These are phyloP conservation scores for Simalia tracyae DNA, from an alignment of 2,797 vertebrate species.

Conservation along the genomic window DNA sequence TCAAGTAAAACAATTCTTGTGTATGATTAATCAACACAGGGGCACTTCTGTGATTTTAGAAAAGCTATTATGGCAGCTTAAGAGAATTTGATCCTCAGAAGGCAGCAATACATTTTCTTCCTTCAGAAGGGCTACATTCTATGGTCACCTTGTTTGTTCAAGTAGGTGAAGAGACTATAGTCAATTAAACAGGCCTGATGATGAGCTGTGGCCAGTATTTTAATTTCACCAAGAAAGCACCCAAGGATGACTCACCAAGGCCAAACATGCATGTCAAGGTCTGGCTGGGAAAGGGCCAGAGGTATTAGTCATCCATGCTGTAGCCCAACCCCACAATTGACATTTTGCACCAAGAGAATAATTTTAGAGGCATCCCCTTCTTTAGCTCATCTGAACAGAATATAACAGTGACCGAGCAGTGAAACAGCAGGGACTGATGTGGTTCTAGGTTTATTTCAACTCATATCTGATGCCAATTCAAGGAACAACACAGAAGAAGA, in stretches of 20 bases:
- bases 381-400: conserved; percentile 42
- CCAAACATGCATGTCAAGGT: conserved; percentile 70
- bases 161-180: conserved; percentile 37
- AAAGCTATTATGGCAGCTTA: neutral
- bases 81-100: neutral
- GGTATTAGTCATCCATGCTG: conserved; percentile 67
- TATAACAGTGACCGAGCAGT: conserved; percentile 39
- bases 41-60: neutral
- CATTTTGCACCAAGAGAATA: conserved; percentile 68
- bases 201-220: conserved; percentile 53
- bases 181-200: conserved; percentile 42
- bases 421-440: conserved; percentile 35
- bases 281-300: conserved; percentile 64
- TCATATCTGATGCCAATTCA: conserved; percentile 31
- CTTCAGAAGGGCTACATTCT: conserved; percentile 29
- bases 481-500: conserved; percentile 30
- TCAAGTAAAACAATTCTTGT: neutral
- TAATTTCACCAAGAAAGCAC: conserved; percentile 38
- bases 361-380: conserved; percentile 43
- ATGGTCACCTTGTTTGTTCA: conserved; percentile 30
- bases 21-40: neutral
- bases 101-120: neutral
- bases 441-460: conserved; percentile 41
- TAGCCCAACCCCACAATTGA: conserved; percentile 68
- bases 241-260: conserved; percentile 71